Evolutionary conservation across 2,888 invertebrate species (phyloP).

Genomic region (Patella ulyssiponensis): DNA sequence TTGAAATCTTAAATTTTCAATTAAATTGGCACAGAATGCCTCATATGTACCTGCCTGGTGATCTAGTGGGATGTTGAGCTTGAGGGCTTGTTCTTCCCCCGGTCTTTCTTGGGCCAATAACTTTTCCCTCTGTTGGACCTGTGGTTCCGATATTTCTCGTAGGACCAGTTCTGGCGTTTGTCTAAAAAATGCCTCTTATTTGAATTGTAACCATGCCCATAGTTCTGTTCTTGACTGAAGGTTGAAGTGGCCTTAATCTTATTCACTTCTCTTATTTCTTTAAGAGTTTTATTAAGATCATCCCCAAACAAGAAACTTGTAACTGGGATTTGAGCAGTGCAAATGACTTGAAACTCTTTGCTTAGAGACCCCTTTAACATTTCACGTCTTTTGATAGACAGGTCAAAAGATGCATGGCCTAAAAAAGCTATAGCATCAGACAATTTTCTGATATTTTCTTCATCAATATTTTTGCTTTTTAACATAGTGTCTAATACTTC

Average conservation of each 20-base stretch:
- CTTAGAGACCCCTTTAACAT: background rate
- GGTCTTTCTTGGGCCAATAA: background rate
- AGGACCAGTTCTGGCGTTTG: background rate
- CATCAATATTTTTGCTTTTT: background rate
- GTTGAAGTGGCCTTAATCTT: background rate
- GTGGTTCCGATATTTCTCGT: background rate
- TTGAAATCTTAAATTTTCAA: background rate
- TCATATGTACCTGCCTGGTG: background rate
- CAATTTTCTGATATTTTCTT: no score
- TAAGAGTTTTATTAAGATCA: background rate
- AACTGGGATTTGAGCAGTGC: background rate
- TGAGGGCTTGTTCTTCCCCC: background rate
- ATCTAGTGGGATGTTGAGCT: background rate
- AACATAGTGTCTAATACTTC: background rate
- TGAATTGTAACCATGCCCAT: background rate
- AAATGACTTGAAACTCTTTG: background rate
- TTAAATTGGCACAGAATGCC: background rate
- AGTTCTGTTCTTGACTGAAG: background rate
- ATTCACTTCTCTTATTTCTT: background rate
- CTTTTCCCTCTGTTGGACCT: background rate
- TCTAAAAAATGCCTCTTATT: constrained; percentile 1
- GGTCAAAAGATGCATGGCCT: background rate
- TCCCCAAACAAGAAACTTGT: background rate
- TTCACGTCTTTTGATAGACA: background rate
- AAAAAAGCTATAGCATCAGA: background rate